phyloP scores from a whole-genome alignment of 2,888 invertebrate genomes.

The Hetaerina titia region DNA sequence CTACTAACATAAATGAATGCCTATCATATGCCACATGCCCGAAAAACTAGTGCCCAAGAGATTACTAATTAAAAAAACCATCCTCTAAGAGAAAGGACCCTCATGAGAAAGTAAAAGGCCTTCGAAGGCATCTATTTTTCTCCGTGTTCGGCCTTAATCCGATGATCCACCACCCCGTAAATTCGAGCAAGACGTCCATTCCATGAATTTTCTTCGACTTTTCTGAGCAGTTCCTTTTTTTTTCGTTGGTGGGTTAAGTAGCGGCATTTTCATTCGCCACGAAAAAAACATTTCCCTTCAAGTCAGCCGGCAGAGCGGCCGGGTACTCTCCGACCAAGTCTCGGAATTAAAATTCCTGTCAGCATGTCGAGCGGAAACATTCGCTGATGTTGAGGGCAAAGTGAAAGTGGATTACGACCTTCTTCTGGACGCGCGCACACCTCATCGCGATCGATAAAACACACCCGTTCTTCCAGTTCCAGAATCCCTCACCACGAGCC shows the following conservation, averaged over 20 bases:
- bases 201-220: slow-evolving; percentile 5
- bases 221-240: not conserved
- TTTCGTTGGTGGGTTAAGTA: not conserved
- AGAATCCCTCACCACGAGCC: not conserved
- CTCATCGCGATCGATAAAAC: not conserved
- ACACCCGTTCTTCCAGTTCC: slow-evolving; percentile 35
- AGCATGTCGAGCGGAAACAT: slow-evolving; percentile 8
- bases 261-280: not conserved
- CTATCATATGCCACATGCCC: no score
- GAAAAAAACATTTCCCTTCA: not conserved
- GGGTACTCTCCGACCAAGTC: not conserved
- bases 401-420: slow-evolving; percentile 43
- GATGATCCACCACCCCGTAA: not conserved
- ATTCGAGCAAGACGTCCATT: not conserved
- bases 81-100: no score
- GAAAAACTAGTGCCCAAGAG: no score
- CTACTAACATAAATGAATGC: no score
- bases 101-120: not conserved
- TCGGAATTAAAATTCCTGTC: slow-evolving; percentile 28
- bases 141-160: not conserved
- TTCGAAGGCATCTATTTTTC: not conserved
- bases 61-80: no score
- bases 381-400: not conserved
- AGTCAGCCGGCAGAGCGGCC: not conserved
- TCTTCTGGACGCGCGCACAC: slow-evolving; percentile 2